phyloP scores from a whole-genome alignment of 2,888 invertebrate species.

The Baccha elongata region DNA sequence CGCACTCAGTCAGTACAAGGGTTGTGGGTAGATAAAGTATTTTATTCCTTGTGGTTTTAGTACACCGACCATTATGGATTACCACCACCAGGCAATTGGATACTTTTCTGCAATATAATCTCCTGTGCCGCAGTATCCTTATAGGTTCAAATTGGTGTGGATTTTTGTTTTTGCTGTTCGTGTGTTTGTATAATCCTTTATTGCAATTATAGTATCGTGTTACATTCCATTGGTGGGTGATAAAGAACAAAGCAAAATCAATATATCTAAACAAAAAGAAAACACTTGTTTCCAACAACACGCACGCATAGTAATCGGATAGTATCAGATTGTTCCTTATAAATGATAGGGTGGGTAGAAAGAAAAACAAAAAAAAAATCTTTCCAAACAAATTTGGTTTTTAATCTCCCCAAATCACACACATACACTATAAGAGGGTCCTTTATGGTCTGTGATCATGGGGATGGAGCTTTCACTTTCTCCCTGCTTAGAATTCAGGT shows the following conservation, averaged over 20 bases:
- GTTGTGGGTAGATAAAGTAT: slow-evolving; percentile 27
- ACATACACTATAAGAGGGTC: slow-evolving; percentile 2
- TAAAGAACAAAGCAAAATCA: slow-evolving; percentile 56
- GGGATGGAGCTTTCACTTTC: slow-evolving; percentile 65
- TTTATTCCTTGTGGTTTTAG: slow-evolving; percentile 54
- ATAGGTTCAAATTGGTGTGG: slow-evolving; percentile 44
- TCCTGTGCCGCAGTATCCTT: slow-evolving; percentile 27
- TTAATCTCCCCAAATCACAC: slow-evolving; percentile 53
- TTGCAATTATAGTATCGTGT: slow-evolving; percentile 70
- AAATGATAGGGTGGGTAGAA: not conserved
- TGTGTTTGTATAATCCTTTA: slow-evolving; percentile 63
- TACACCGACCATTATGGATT: slow-evolving; percentile 57
- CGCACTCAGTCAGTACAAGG: not conserved
- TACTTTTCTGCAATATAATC: slow-evolving; percentile 57
- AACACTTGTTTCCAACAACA: slow-evolving; percentile 61
- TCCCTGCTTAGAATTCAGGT: slow-evolving; percentile 32
- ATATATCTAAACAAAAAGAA: slow-evolving; percentile 39
- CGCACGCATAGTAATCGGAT: slow-evolving; percentile 46
- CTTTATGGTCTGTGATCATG: slow-evolving; percentile 55
- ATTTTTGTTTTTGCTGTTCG: not conserved
- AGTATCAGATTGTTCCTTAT: slow-evolving; percentile 53
- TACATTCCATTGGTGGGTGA: slow-evolving; percentile 43
- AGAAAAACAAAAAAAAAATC: slow-evolving; percentile 8
- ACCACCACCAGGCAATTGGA: slow-evolving; percentile 62
- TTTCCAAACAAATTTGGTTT: slow-evolving; percentile 67